These are phyloP conservation scores for Turritopsis dohrnii DNA, from an alignment of 30 jellyfish, hydroid and myxozoan species.

Conservation along the genomic window DNA sequence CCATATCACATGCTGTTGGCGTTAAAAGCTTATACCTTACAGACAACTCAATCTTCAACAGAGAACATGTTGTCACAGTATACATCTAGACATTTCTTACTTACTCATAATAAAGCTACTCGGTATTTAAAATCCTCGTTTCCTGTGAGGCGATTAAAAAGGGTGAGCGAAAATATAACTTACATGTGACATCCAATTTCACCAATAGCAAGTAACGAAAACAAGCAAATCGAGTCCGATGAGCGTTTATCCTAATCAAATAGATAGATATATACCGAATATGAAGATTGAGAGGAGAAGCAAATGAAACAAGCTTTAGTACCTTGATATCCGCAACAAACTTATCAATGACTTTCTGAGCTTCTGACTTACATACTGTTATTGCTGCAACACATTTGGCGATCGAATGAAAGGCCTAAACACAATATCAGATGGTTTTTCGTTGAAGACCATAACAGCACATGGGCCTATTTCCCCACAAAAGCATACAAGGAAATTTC, in stretches of 20 bases:
- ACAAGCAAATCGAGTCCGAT: slow-evolving; percentile 70
- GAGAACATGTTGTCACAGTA: no score
- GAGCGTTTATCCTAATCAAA: slow-evolving; percentile 51
- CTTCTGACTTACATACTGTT: slow-evolving; percentile 78
- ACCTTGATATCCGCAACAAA: slow-evolving; percentile 70
- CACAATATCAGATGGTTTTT: neutral
- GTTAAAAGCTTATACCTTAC: no score
- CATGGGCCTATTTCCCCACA: neutral
- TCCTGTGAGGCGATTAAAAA: no score
- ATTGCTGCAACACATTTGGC: slow-evolving; percentile 93
- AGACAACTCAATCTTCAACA: no score
- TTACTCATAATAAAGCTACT: no score
- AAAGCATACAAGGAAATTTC: neutral
- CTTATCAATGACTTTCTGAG: slow-evolving; percentile 47
- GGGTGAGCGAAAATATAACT: slow-evolving; percentile 11
- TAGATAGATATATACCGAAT: neutral
- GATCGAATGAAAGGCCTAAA: slow-evolving; percentile 83
- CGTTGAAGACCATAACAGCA: no score
- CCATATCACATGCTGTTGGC: no score
- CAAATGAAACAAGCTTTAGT: neutral
- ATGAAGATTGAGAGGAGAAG: neutral
- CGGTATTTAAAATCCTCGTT: no score
- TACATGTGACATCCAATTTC: slow-evolving; percentile 90
- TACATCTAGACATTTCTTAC: no score
- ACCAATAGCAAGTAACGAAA: slow-evolving; percentile 83